Conservation (phyloP, 2,797 vertebrate genomes). For the Enteromius trimaculatus region DNA sequence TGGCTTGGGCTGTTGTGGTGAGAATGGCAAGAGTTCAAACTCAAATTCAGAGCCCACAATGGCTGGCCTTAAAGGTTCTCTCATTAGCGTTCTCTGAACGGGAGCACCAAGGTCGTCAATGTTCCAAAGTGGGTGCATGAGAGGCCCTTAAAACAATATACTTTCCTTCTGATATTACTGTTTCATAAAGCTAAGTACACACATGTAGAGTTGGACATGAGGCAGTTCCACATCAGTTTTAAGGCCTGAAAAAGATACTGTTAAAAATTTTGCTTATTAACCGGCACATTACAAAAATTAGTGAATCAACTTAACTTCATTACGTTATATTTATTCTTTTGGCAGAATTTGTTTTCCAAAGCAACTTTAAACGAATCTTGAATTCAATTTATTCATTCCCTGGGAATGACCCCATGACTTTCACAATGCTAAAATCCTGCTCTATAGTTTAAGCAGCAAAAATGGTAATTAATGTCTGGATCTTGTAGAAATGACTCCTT, state of each 20-base stretch:
- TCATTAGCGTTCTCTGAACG: slow-evolving; percentile 73
- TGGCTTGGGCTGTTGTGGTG: slow-evolving; percentile 77
- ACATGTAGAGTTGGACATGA: neutral
- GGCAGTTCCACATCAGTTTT: neutral
- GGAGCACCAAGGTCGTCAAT: slow-evolving; percentile 59
- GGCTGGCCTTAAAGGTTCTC: slow-evolving; percentile 79
- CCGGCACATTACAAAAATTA: neutral
- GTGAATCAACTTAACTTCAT: neutral
- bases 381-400: neutral
- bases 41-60: slow-evolving; percentile 78
- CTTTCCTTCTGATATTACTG: slow-evolving; percentile 14
- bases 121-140: slow-evolving; percentile 31
- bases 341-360: neutral
- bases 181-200: slow-evolving; percentile 22
- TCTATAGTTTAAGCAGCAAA: neutral
- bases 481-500: neutral
- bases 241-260: neutral
- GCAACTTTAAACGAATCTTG: neutral
- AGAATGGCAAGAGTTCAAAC: slow-evolving; percentile 76
- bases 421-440: neutral
- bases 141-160: slow-evolving; percentile 23
- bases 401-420: neutral
- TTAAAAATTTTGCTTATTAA: neutral
- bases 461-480: neutral
- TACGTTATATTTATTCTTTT: neutral